A percentile compares a stretch with the other conserved stretches of the same genome.
phyloP scores from a whole-genome alignment of 1,140 invertebrate species.

The Apis mellifera region Amel_HAv3.1 CM009934.2:3896501-3897000 shows the following conservation, averaged over 20 bases:
- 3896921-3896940: slow-evolving; percentile 63
- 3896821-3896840: slow-evolving; percentile 23
- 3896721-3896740: not conserved
- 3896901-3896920: slow-evolving; percentile 75
- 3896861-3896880: slow-evolving; percentile 4
- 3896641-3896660: no score
- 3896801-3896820: slow-evolving; percentile 27
- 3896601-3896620: slow-evolving; percentile 36
- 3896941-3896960: slow-evolving; percentile 68
- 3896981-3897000: slow-evolving; percentile 39
- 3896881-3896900: slow-evolving; percentile 47
- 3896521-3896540: not conserved
- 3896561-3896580: not conserved
- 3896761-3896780: not conserved
- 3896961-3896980: slow-evolving; percentile 56
- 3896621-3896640: not conserved
- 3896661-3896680: not conserved
- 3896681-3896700: slow-evolving; percentile 16
- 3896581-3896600: slow-evolving; percentile 25
- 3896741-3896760: not conserved
- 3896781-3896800: slow-evolving; percentile 50
- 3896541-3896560: slow-evolving; percentile 3
- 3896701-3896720: not conserved
- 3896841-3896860: no score
- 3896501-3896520: not conserved